Base-by-base conservation (phyloP, 2,888 invertebrate species). In the Glomeris marginata region DNA sequence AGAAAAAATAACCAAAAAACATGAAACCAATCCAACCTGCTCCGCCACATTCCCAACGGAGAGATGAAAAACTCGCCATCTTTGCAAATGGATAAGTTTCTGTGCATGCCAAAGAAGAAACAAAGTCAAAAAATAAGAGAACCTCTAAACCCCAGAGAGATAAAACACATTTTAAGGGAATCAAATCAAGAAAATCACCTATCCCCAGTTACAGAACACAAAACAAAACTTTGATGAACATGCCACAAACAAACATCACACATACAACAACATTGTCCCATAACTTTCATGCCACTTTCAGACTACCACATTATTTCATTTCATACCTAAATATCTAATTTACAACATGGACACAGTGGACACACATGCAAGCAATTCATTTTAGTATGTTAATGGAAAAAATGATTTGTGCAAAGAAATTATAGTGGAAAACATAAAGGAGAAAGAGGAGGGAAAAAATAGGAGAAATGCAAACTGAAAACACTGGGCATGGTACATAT, bases 31-130 rank as follows among this genome's bases (percentile, higher is more conserved):
- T 53, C 52, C 42, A 58, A 60, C 60, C 60, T 60, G 57, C 58
- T 58, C 50, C 60, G 57, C 55, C 58, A 59, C 59, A 60, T 60
- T 56, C 58, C 59, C 47, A 47, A 52, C 36, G 46, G 41, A 45
- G 51, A 52, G 40, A 49, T 22, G 42, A 58, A 51, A 54, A 57
- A 58, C 47, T 56, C 55, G 53, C 56, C 58, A 47, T 57, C 55
- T 52, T 56, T 56, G 58, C 55, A 57, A 53, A 57, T 50, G 54
- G 55, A 56, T 54, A 57, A 48, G 49, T 54, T 54, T 49, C 54
- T 54, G 54, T 35, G 16, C 40, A 45, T 50, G 45, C 49, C 49
- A 52, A 49, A 52, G 41, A 52, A 44, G 18, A 38, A 38, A 38
- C 18, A 16, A 38, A 38, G 40, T 18, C 18, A 16, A 38, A 15